Percentiles rank a stretch among this genome's conserved stretches.
These are phyloP conservation scores for Brachionus paranguensis DNA, from an alignment of 1,140 invertebrate species.

Conservation along the genomic window DNA sequence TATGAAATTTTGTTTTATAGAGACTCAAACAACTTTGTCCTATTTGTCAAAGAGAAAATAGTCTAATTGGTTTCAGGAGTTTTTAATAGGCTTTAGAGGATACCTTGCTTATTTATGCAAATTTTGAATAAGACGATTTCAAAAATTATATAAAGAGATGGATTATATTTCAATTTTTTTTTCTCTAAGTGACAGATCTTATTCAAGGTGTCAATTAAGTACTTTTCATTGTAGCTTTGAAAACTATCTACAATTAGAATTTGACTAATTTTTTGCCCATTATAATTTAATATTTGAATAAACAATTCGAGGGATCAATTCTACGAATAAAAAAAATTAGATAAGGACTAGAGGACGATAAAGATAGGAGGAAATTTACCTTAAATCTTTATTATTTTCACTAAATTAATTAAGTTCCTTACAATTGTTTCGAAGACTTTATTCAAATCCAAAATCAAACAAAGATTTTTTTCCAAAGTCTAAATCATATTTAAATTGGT, in stretches of 20 bases:
- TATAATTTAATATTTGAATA: not conserved
- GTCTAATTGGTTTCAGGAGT: not conserved
- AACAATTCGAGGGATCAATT: constrained; percentile 22
- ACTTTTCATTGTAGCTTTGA: not conserved
- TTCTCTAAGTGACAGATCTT: not conserved
- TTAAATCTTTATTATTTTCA: constrained; percentile 8
- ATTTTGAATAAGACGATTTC: not conserved
- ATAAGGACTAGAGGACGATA: not conserved
- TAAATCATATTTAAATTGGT: not conserved
- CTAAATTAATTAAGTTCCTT: constrained; percentile 27
- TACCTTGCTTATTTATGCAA: not conserved
- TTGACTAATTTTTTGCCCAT: not conserved
- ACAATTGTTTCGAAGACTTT: constrained; percentile 5
- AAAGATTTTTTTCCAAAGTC: not conserved
- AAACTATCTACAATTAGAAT: not conserved
- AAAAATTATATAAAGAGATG: constrained; percentile 2
- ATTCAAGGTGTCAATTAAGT: constrained; percentile 34
- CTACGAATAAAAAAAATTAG: not conserved
- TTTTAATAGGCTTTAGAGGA: not conserved
- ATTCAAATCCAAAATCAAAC: constrained; percentile 15
- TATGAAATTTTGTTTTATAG: not conserved
- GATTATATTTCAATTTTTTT: constrained; percentile 10
- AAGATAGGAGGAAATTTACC: not conserved
- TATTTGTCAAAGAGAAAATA: not conserved
- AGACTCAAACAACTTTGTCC: not conserved